Base-by-base conservation (phyloP, 2,888 invertebrate genomes). In the Muschampia plurimacula region DNA sequence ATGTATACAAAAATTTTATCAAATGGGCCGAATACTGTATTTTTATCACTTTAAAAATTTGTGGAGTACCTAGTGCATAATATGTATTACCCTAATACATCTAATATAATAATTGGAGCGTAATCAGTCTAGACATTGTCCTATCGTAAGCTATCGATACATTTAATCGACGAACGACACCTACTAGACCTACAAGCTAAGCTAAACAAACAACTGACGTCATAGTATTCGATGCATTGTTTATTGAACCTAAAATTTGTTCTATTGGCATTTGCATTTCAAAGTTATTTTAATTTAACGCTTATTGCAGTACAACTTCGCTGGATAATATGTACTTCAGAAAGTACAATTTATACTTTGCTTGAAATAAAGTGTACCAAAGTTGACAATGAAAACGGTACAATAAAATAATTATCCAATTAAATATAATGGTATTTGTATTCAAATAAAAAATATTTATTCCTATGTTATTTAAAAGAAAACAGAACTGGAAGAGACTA, bases 101-200 rank as follows among this genome's bases (percentile, higher is more conserved):
- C 89, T 90, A 91, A 75, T 77, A 77, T 74, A 69, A 73, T 80
- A 81, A 87, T 89, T 91, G 91, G 90, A 90, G 89, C 89, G 86
- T 89, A 87, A 88, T 93, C 93, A 93, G 93, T 93, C 93, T 93
- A 93, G 87, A 90, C 87, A 86, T 90, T 85, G 83, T 88, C 88
- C 89, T 92, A 92, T 91, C 80, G 80, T 88, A 91, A 82, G 79
- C 82, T 83, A 81, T 79, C 75, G 77, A 79, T 72, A 77, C 75
- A 77, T 76, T 78, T 81, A 77, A 80, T 73, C 66, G 71, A 79
- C 75, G 74, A 75, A 76, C 78, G 76, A 78, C 81, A 82, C 79
- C 73, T 79, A 81, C 80, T 77, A 78, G 74, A 75, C 71, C 83
- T 82, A 82, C 77, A 77, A 79, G 76, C 81, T 83, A 82, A 72